Percentiles rank a stretch among this genome's conserved stretches.
phyloP scores from a whole-genome alignment of 2,888 invertebrate species.

The Trachelus tabidus region DNA sequence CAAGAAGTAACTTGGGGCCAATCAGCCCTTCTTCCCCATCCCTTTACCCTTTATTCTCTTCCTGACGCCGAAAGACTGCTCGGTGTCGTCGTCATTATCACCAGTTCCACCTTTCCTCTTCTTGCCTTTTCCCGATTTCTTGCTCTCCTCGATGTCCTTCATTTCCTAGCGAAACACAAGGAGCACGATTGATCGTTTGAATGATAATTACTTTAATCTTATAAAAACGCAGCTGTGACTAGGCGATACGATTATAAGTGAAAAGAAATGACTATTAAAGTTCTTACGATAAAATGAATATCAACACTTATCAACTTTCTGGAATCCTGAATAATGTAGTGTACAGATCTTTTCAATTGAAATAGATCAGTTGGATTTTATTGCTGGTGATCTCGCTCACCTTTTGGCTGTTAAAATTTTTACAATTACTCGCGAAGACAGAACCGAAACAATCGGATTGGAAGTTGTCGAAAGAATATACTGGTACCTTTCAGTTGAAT shows the following conservation, averaged over 20 bases:
- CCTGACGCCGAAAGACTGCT: conserved; percentile 82
- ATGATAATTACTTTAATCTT: not conserved
- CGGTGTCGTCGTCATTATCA: conserved; percentile 81
- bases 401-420: not conserved
- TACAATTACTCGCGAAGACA: not conserved
- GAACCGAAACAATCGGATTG: not conserved
- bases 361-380: not conserved
- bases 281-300: not conserved
- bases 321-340: not conserved
- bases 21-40: conserved; percentile 56
- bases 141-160: conserved; percentile 80
- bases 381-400: not conserved
- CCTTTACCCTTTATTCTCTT: conserved; percentile 76
- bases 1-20: conserved; percentile 17
- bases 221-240: not conserved
- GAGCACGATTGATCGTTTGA: not conserved
- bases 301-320: not conserved
- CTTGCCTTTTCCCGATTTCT: conserved; percentile 68
- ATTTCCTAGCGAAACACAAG: conserved; percentile 72
- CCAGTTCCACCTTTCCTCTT: conserved; percentile 69
- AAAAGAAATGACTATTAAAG: not conserved
- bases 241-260: not conserved
- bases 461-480: not conserved
- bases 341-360: not conserved
- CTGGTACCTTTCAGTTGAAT: not conserved